Conservation (phyloP, 2,797 vertebrate species). For the Selene dorsalis region DNA sequence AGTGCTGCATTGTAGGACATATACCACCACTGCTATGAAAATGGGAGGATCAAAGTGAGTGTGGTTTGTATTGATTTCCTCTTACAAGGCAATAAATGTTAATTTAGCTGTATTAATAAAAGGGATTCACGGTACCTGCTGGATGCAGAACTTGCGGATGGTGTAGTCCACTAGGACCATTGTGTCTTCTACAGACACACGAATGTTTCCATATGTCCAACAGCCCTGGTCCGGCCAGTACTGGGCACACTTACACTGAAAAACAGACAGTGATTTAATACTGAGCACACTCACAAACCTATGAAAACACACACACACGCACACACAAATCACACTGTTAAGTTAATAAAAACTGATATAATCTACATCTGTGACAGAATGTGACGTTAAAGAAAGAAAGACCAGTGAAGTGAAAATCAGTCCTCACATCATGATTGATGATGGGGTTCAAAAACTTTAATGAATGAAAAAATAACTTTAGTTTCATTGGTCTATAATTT, state of each 20-base stretch:
- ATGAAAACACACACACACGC: too few species aligned
- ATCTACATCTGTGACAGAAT: constrained; percentile 1
- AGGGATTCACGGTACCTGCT: constrained; percentile 86
- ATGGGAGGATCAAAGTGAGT: not conserved
- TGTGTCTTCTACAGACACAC: constrained; percentile 96
- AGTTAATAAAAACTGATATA: not conserved
- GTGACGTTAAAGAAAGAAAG: too few species aligned
- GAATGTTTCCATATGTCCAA: constrained; percentile 98
- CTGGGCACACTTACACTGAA: constrained; percentile 97
- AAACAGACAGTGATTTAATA: constrained; percentile 19
- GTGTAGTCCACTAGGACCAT: constrained; percentile 98
- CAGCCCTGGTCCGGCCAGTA: constrained; percentile 99
- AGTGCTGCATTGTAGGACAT: not conserved
- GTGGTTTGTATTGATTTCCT: not conserved
- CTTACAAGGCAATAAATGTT: not conserved
- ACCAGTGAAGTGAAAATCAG: not conserved
- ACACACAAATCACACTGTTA: constrained; percentile 1
- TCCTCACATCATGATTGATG: not conserved
- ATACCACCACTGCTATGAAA: not conserved
- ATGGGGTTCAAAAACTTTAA: not conserved
- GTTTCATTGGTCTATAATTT: too few species aligned
- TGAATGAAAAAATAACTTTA: not conserved
- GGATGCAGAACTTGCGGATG: constrained; percentile 98
- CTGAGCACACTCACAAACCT: not conserved
- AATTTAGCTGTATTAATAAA: too few species aligned